Conservation (phyloP, 2,113 vertebrate species). For the Malurus elegans region DNA sequence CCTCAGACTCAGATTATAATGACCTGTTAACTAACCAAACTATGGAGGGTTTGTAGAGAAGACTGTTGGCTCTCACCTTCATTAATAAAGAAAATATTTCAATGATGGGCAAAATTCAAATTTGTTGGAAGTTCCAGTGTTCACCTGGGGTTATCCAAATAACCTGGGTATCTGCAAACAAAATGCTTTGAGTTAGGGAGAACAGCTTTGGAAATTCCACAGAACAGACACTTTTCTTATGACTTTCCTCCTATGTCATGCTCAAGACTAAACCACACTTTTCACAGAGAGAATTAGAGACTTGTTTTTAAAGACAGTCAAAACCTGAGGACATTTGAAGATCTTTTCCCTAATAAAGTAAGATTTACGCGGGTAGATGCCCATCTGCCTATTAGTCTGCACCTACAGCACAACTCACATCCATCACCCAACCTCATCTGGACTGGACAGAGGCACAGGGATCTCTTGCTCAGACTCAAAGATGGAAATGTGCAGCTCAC, state of each 20-base stretch:
- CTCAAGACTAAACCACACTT: not conserved
- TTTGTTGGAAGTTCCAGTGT: not conserved
- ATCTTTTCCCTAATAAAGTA: not conserved
- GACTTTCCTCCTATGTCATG: not conserved
- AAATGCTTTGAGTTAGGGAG: not conserved
- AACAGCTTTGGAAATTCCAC: not conserved
- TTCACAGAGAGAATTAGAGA: not conserved
- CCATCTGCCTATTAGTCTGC: not conserved
- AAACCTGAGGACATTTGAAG: not conserved
- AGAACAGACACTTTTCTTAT: not conserved
- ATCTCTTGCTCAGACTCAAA: not conserved
- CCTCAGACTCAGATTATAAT: not conserved
- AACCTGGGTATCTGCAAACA: not conserved
- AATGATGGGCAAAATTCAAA: not conserved
- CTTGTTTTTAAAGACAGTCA: not conserved
- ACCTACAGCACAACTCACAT: not conserved
- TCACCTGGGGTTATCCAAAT: not conserved
- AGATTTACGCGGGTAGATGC: not conserved
- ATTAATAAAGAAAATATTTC: not conserved
- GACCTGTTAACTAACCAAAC: not conserved
- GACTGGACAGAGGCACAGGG: not conserved
- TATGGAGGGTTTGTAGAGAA: not conserved
- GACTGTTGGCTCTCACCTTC: not conserved
- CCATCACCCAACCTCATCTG: not conserved
- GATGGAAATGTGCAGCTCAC: not conserved